Base-by-base conservation (phyloP, 2,113 vertebrate genomes). In the Zapus hudsonius region DNA sequence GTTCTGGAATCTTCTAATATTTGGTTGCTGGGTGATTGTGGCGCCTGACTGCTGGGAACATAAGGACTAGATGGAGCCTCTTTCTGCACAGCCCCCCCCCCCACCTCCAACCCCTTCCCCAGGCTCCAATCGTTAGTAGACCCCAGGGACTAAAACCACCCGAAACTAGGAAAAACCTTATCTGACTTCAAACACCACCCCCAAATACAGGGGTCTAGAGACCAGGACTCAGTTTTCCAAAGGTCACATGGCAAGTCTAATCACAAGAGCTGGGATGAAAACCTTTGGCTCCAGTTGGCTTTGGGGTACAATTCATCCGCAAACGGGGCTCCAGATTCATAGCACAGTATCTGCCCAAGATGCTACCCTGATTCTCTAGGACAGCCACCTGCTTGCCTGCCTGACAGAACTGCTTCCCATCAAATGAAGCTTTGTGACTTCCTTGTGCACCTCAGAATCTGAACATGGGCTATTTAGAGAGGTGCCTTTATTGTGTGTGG, bases 81-180 rank as follows among this genome's bases (percentile, higher is more conserved):
- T 27, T 57, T 67, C 10, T 15, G 12, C 13, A 2, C 2, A 12
- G 40, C 15, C 29, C 27, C 25, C 27, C 36, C 2, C 1, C 0
- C 19, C 25, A 16, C 7, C 20, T 27, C 16, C 44, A 25, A 5
- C 29, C n/a, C 55, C 31, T 85, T n/a, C n/a, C n/a, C n/a, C n/a
- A n/a, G n/a, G n/a, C n/a, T n/a, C n/a, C n/a, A n/a, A n/a, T n/a
- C n/a, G n/a, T n/a, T n/a, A n/a, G n/a, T n/a, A n/a, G n/a, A n/a
- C n/a, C n/a, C n/a, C 8, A 61, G 33, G 44, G 42, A 95, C 79
- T 61, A 87, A 70, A 47, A 12, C 12, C 47, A 47, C 12, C 0
- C 44, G 84, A 92, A 95, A 80, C 1, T 69, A 33, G 90, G 81
- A 89, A 85, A 87, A 95, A 95, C n/a, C 31, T 8, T 69, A 91